Evolutionary conservation across 2,797 vertebrate species (phyloP).

Genomic region (Girardinus metallicus): DNA sequence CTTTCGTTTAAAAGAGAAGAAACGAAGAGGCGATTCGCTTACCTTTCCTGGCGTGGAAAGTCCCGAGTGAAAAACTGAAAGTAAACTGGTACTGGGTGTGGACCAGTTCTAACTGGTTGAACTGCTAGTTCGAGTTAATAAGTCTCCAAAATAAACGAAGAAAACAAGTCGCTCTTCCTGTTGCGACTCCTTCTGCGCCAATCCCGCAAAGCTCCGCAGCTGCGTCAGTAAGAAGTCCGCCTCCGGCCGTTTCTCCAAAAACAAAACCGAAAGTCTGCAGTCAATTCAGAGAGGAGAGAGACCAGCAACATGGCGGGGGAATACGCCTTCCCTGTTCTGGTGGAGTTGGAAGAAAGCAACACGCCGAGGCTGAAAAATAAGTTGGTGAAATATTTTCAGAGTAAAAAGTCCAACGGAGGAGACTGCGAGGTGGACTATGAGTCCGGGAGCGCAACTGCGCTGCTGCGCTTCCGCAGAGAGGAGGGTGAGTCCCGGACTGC

Average conservation of each 20-base stretch:
- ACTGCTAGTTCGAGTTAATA: neutral
- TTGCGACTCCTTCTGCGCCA: neutral
- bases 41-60: constrained; percentile 20
- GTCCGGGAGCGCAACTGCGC: constrained; percentile 42
- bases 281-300: fast-evolving
- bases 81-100: constrained; percentile 11
- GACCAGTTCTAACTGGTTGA: neutral
- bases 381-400: constrained; percentile 79
- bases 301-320: constrained; percentile 24
- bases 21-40: neutral
- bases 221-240: neutral
- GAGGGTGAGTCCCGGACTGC: constrained; percentile 54
- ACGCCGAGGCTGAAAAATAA: constrained; percentile 66
- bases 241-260: constrained; percentile 37
- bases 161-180: fast-evolving
- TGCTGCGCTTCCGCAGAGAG: constrained; percentile 69
- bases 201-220: fast-evolving
- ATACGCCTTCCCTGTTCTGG: constrained; percentile 50
- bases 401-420: constrained; percentile 73
- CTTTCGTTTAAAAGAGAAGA: neutral
- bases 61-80: constrained; percentile 25
- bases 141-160: neutral
- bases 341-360: constrained; percentile 58
- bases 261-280: constrained; percentile 76
- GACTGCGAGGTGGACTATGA: constrained; percentile 71